Base-by-base conservation (phyloP, 2,113 vertebrate genomes). In the Epinephelus moara region DNA sequence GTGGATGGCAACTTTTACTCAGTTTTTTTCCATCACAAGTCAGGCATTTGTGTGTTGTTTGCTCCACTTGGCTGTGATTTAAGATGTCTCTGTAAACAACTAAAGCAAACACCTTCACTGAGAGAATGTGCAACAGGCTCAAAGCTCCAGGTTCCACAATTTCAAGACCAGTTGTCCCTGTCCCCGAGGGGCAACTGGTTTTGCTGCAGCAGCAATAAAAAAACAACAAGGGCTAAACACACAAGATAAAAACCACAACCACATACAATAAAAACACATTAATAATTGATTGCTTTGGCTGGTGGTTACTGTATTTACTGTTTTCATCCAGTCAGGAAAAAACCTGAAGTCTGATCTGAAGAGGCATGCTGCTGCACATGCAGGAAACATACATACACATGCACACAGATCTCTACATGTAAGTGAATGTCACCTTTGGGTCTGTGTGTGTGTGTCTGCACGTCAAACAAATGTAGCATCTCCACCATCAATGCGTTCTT, bases 21-120 rank as follows among this genome's bases (percentile, higher is more conserved):
- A 56, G 27, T 74, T 89, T 80, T 30, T 87, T 90, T 88, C 89
- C 88, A 86, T 80, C 69, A 67, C 68, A 84, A 82, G 47, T 85
- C 72, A 85, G 78, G 78, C 11, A 3, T 60, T 73, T 85, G 71
- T 61, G 67, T 47, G 55, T 62, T 40, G 4, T 77, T 73, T 70
- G 47, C 47, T 62, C 53, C 70, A 63, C 56, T 68, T 74, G 49
- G 45, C 57, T 21, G 1, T 77, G 47, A 30, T 79, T 76, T 5
- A 21, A 82, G 52, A 70, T 73, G 60, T 71, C 77, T 57, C 70
- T 63, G 82, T 52, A 61, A 83, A 76, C 80, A 78, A 78, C 47
- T 33, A 3, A 59, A 61, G 13, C 5, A 47, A 64, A 76, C 72
- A 67, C 71, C 71, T 87, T 75, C 56, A 12, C 13, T 69, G 18